phyloP scores from a whole-genome alignment of 2,888 invertebrate species.

The Argyresthia albistria region DNA sequence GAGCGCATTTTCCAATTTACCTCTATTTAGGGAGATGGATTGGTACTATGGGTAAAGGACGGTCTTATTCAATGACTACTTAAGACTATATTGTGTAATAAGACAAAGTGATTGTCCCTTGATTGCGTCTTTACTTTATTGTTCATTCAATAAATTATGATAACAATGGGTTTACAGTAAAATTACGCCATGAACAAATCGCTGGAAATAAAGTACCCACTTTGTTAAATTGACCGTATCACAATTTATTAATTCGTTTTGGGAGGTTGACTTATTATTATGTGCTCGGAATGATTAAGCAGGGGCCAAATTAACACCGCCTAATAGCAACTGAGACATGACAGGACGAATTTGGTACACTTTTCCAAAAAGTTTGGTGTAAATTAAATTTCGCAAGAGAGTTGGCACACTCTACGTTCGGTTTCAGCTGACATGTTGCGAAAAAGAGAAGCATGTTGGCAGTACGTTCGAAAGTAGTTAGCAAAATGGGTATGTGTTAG shows the following conservation, averaged over 20 bases:
- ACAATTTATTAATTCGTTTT: constrained; percentile 30
- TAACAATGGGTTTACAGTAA: not conserved
- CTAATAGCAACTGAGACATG: constrained; percentile 52
- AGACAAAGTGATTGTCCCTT: constrained; percentile 32
- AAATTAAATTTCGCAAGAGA: constrained; percentile 45
- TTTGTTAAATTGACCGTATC: constrained; percentile 19
- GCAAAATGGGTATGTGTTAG: no score
- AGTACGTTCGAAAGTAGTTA: no score
- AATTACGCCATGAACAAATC: not conserved
- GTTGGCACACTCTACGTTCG: not conserved
- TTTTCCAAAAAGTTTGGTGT: constrained; percentile 47
- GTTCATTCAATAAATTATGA: constrained; percentile 1
- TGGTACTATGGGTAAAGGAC: constrained; percentile 35
- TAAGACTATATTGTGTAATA: constrained; percentile 23
- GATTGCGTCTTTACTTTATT: constrained; percentile 25
- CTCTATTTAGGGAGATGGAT: constrained; percentile 21
- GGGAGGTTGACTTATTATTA: constrained; percentile 26
- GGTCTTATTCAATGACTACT: constrained; percentile 48
- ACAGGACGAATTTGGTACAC: constrained; percentile 45
- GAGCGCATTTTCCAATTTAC: not conserved
- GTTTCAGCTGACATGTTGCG: not conserved
- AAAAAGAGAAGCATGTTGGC: no score
- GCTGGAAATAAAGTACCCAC: no score
- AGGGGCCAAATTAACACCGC: constrained; percentile 38
- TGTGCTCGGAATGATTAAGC: constrained; percentile 42